Evolutionary conservation across 2,888 invertebrate genomes (phyloP), one percentile per base, ranked within the genome.

Genomic region (Dysmachus trigonus): DNA sequence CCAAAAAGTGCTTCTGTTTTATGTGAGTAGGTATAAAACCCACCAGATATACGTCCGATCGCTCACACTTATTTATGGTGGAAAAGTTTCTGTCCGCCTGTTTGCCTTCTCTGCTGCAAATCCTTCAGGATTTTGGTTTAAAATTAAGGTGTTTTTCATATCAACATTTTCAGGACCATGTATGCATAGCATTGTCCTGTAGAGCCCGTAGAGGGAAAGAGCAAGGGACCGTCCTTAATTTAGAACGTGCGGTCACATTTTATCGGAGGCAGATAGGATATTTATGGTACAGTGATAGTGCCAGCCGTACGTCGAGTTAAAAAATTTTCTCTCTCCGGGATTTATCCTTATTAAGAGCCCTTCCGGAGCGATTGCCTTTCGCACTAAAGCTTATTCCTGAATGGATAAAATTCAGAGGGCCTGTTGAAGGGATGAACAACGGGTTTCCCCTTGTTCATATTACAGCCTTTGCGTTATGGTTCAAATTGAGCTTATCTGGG

Each of bases 61-160:
- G 18, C 47, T 47, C 47, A 47, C n/a, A 47, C n/a, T 18, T 47
- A 47, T 47, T 47, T 47, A 47, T 47, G 47, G 47, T 47, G 47
- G 47, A 47, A 18, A 47, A n/a, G 18, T 47, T n/a, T n/a, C n/a
- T 47, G 47, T 15, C 47, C 15, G 47, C n/a, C 47, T 47, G n/a
- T 33, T 33, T 35, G n/a, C 35, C 35, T 1, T 74, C 38, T 22
- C n/a, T 74, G 13, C 27, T 22, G 41, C 41, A 76, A 76, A 76
- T 76, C 76, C 76, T 76, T 13, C 10, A 41, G 38, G 76, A 76
- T 76, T 76, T 76, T 18, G 76, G 76, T 76, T 76, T 76, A 76
- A 76, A 76, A 76, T 76, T 76, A 41, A 76, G 76, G 76, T 31
- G 27, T 38, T 22, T 76, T 74, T 76, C 41, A 38, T 76, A 76